Percentiles rank a stretch among this genome's conserved stretches.
Conservation (phyloP, 2,113 vertebrate species). For the Anthoscopus minutus region DNA sequence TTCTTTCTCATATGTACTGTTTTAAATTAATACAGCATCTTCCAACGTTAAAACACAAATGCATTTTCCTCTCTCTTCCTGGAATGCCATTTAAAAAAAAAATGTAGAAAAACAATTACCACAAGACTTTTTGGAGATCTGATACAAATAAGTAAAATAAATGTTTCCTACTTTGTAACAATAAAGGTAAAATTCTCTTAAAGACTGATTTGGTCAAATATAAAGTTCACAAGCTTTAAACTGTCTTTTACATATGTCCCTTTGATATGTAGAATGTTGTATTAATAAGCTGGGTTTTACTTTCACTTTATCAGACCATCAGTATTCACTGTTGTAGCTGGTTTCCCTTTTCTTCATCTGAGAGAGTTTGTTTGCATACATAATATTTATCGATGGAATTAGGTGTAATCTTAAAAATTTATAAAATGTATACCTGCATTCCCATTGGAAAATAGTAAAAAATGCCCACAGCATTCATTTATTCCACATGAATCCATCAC, state of each 20-base stretch:
- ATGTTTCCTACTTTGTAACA: not conserved
- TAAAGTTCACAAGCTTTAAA: conserved; percentile 36
- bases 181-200: conserved; percentile 44
- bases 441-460: not conserved
- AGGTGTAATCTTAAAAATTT: not conserved
- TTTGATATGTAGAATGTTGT: not conserved
- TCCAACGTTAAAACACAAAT: not conserved
- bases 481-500: not conserved
- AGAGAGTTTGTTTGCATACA: not conserved
- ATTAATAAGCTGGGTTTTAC: conserved; percentile 11
- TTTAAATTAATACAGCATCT: not conserved
- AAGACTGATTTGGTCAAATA: conserved; percentile 35
- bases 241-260: not conserved
- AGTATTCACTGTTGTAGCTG: not conserved
- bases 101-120: not conserved
- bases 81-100: not conserved
- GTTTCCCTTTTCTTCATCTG: not conserved
- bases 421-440: not conserved
- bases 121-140: conserved; percentile 6
- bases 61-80: not conserved
- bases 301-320: conserved; percentile 7
- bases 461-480: not conserved
- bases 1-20: not conserved
- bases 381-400: not conserved
- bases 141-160: conserved; percentile 34